These are phyloP conservation scores for Cygnus buccinator DNA, from an alignment of 2,113 vertebrate species.

Conservation along the genomic window DNA sequence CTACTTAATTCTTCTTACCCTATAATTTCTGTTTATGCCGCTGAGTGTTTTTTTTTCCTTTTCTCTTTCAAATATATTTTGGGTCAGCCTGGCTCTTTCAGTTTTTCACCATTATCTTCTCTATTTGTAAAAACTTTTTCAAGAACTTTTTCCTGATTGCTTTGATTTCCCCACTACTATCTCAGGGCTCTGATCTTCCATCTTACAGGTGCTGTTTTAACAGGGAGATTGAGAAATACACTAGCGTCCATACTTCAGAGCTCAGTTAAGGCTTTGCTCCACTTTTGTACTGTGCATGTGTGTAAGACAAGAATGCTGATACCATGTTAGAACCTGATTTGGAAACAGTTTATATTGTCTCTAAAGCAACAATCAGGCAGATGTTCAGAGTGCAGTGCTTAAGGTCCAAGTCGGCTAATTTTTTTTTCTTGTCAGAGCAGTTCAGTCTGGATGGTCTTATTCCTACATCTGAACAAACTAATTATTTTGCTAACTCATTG, in stretches of 20 bases:
- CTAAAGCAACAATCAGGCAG: neutral
- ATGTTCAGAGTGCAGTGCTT: neutral
- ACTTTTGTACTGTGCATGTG: fast-evolving
- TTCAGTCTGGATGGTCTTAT: neutral
- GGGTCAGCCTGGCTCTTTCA: neutral
- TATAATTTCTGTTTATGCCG: neutral
- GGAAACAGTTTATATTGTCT: neutral
- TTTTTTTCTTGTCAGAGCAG: neutral
- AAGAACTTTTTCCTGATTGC: neutral
- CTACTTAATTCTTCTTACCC: neutral
- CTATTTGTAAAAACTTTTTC: neutral
- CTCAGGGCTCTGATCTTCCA: neutral
- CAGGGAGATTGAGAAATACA: neutral
- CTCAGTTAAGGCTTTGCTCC: neutral
- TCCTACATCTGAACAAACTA: neutral
- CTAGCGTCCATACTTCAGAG: neutral
- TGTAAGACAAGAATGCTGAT: neutral
- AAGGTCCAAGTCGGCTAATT: neutral
- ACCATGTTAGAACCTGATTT: neutral
- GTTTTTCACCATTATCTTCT: neutral
- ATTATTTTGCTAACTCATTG: neutral
- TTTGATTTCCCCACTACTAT: neutral
- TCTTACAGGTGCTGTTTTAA: neutral
- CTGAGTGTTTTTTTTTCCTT: neutral
- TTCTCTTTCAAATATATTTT: neutral